Base-by-base conservation (phyloP, 1,140 invertebrate genomes). In the Drosophila mayri region DNA sequence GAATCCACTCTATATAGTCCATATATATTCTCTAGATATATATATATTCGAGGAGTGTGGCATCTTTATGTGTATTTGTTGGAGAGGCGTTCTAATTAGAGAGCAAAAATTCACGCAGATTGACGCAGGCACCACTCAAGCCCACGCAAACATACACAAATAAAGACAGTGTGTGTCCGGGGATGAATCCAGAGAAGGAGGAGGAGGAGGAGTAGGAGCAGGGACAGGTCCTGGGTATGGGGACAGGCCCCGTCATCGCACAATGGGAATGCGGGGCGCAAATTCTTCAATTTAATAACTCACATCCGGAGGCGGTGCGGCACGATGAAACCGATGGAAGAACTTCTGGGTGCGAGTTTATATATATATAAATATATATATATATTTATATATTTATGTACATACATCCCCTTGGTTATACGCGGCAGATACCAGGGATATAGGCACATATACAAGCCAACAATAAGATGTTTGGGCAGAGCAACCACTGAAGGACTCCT, bases 201-300 rank as follows among this genome's bases (percentile, higher is more conserved):
- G 32, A 18, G 22, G 4, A 6, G 6, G 12, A 28, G 16, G 14
- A 49, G 16, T 0, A 22, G 22, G 9, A 12, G 43, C 32, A 18
- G 32, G 12, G 20, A 16, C 22, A 60, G 8, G 11, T 58, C 12
- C 32, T 28, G 37, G 65, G 65, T 22, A 44, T 16, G 46, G 43
- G 47, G 63, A 70, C 52, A 73, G 35, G 20, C 37, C 32, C 32
- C 28, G 8, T 37, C 40, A 18, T 38, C 20, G 41, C 25, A 74
- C 41, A 61, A 76, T 76, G 55, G 55, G 50, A 76, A 71, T 64
- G 70, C 67, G 70, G 79, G 80, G 84, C 70, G 84, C 80, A 87
- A 87, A 87, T 87, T 87, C 84, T 88, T 87, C 84, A 87, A 87
- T 87, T 87, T 88, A 87, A 87, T 87, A 87, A 87, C 84, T 84